Base-by-base conservation (phyloP, 2,888 invertebrate genomes). In the Anoncus sp. region DNA sequence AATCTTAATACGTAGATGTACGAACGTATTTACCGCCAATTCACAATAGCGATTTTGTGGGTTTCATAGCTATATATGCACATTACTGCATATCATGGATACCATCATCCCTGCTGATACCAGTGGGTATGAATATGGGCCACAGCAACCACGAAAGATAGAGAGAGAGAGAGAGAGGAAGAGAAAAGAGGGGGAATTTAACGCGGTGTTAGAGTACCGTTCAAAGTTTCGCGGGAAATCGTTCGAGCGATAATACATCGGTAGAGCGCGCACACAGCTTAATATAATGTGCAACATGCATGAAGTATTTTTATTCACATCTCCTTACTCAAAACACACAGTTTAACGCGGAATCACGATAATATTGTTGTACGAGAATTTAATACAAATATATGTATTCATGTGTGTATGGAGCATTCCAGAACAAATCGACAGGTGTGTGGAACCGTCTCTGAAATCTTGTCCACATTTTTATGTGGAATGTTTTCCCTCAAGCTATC, bases 201-300 rank as follows among this genome's bases (percentile, higher is more conserved):
- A 71, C 40, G 51, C 53, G n/a, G 27, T 3, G 60, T 27, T 51
- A 51, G 14, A 53, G 59, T 31, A 65, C 35, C 49, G 49, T 49
- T 59, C 49, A 24, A 51, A 57, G 49, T n/a, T 73, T 40, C 49
- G 9, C n/a, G 65, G 18, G 43, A 51, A 59, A 59, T 73, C 57
- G 59, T 60, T 59, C 65, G 51, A 59, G 66, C 65, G 38, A 59
- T 10, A 60, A 38, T 43, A 60, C 24, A 60, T 31, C 16, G n/a
- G n/a, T 10, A 18, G 14, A 24, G 14, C 14, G 2, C 3, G n/a
- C 62, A 45, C 14, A 2, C 9, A 65, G 43, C 40, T 69, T 14
- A 55, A 27, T 35, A n/a, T 16, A 69, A 69, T 57, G 57, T 22
- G n/a, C 67, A 18, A 20, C 20, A 57, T 20, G 57, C 47, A 31